phyloP scores from a whole-genome alignment of 2,113 vertebrate species.

The Barnardius zonarius region DNA sequence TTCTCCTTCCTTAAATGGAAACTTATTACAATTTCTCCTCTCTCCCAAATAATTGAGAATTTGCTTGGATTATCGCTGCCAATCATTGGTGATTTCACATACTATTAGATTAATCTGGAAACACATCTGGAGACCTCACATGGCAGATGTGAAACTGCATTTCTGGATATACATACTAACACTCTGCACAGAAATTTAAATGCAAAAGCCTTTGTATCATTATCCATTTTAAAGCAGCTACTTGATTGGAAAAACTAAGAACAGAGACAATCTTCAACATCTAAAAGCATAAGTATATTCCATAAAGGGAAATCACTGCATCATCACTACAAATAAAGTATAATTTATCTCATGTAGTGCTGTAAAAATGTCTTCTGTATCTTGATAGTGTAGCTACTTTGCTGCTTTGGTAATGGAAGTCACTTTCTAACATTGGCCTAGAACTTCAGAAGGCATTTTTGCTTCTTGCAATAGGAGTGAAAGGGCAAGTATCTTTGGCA shows the following conservation, averaged over 20 bases:
- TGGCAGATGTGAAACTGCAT: neutral
- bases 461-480: neutral
- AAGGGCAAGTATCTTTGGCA: neutral
- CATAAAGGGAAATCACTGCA: neutral
- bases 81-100: neutral
- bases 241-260: neutral
- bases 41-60: neutral
- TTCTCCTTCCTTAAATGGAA: neutral
- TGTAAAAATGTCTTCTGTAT: neutral
- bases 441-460: neutral
- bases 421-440: neutral
- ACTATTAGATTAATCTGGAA: neutral
- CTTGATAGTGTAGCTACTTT: neutral
- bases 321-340: neutral
- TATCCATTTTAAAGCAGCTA: neutral
- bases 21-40: neutral
- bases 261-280: neutral
- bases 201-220: neutral
- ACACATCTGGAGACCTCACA: neutral
- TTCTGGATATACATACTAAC: neutral
- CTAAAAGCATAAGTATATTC: neutral
- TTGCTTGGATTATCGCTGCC: neutral
- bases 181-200: neutral
- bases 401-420: neutral
- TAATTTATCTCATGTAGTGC: neutral